phyloP scores from a whole-genome alignment of 2,888 invertebrate species.

The Cataglyphis cursor region DNA sequence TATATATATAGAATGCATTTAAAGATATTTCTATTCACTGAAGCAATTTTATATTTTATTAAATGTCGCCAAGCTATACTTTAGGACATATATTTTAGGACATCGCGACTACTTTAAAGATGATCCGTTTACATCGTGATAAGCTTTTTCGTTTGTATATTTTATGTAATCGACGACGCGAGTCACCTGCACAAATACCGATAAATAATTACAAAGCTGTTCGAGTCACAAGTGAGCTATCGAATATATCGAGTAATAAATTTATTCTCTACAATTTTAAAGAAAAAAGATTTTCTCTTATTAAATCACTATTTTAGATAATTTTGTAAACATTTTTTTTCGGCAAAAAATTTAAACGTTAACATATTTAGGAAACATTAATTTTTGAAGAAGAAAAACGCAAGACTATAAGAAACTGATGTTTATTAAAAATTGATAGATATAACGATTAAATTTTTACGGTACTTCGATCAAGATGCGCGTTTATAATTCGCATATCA shows the following conservation, averaged over 20 bases:
- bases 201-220: slow-evolving; percentile 45
- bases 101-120: slow-evolving; percentile 5
- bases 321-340: neutral
- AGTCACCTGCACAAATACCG: slow-evolving; percentile 34
- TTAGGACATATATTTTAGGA: slow-evolving; percentile 3
- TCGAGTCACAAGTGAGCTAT: neutral
- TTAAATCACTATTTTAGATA: neutral
- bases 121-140: slow-evolving; percentile 23
- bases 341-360: too few species aligned
- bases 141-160: slow-evolving; percentile 16
- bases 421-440: neutral
- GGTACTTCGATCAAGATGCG: neutral
- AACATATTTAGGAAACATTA: neutral
- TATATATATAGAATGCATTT: neutral
- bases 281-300: neutral
- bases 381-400: neutral
- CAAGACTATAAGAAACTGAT: neutral
- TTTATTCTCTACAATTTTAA: neutral
- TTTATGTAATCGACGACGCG: slow-evolving; percentile 35
- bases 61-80: neutral
- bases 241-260: neutral
- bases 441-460: slow-evolving; percentile 10
- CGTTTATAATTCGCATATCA: neutral
- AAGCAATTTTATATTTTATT: too few species aligned
- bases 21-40: neutral